A percentile compares a stretch with the other conserved stretches of the same genome.
phyloP scores from a whole-genome alignment of 1,140 invertebrate species.

The Metopolophium dirhodum region DNA sequence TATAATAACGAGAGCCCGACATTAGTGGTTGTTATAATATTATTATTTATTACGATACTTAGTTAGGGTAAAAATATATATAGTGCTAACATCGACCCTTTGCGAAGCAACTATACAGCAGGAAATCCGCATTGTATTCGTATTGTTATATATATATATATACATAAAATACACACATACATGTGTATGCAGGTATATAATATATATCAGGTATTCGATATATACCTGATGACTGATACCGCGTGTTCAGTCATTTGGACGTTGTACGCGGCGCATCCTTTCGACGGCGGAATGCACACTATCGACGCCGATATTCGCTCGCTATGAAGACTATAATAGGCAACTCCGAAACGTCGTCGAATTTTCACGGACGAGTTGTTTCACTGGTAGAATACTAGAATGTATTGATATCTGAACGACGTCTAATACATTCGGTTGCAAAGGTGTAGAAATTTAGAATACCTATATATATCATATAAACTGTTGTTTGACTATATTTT shows the following conservation, averaged over 20 bases:
- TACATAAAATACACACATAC: no score
- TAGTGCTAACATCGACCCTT: background rate
- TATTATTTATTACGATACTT: background rate
- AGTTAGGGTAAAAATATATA: background rate
- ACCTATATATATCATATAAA: background rate
- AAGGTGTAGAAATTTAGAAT: background rate
- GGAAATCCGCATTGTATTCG: background rate
- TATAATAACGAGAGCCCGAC: no score
- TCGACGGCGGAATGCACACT: background rate
- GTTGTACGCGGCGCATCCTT: background rate
- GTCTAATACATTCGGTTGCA: background rate
- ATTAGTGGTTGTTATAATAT: no score
- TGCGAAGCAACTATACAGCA: no score
- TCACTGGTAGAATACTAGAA: background rate
- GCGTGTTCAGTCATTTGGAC: constrained; percentile 11
- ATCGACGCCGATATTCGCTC: background rate
- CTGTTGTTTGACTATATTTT: background rate
- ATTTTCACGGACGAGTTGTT: constrained; percentile 25
- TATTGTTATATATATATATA: no score
- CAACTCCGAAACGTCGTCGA: background rate
- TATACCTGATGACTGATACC: background rate
- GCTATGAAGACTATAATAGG: background rate
- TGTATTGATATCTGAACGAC: background rate
- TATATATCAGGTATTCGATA: background rate
- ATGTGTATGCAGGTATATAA: background rate